These are phyloP conservation scores for Drosophila insularis DNA, from an alignment of 1,140 invertebrate species.

Conservation along the genomic window DNA sequence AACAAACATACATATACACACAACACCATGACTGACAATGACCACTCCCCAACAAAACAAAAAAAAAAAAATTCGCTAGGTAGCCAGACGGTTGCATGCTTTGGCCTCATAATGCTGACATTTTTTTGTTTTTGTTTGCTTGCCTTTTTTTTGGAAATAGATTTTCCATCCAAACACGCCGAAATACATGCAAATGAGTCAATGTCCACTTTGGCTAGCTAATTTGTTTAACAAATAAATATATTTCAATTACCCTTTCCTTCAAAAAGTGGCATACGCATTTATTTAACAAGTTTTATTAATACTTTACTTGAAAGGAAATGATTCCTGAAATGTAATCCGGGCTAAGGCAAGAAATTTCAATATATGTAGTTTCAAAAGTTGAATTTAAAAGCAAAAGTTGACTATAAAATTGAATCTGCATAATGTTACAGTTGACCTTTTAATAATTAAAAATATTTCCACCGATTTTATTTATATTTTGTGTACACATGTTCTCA, in stretches of 20 bases:
- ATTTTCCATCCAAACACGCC: background rate
- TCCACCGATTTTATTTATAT: constrained; percentile 21
- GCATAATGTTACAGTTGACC: too few relatives aligned
- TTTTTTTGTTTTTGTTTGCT: background rate
- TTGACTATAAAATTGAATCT: too few relatives aligned
- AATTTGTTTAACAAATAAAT: constrained; percentile 75
- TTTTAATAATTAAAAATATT: constrained; percentile 65
- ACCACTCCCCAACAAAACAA: constrained; percentile 30
- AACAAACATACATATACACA: constrained; percentile 15
- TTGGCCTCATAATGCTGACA: constrained; percentile 38
- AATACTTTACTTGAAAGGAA: too few relatives aligned
- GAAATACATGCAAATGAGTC: constrained; percentile 38
- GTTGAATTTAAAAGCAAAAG: too few relatives aligned
- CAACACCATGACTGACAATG: constrained; percentile 20
- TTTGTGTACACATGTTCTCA: background rate
- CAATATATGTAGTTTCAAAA: too few relatives aligned
- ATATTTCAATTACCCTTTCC: constrained; percentile 26
- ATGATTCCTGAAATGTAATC: too few relatives aligned
- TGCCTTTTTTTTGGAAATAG: constrained; percentile 11
- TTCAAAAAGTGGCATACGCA: background rate
- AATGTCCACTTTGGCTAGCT: constrained; percentile 29
- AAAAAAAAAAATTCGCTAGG: background rate
- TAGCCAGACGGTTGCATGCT: constrained; percentile 40
- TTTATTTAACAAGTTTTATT: too few relatives aligned
- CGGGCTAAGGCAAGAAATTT: too few relatives aligned